Evolutionary conservation across 2,797 vertebrate species (phyloP).

Genomic region (Acomys russatus): DNA sequence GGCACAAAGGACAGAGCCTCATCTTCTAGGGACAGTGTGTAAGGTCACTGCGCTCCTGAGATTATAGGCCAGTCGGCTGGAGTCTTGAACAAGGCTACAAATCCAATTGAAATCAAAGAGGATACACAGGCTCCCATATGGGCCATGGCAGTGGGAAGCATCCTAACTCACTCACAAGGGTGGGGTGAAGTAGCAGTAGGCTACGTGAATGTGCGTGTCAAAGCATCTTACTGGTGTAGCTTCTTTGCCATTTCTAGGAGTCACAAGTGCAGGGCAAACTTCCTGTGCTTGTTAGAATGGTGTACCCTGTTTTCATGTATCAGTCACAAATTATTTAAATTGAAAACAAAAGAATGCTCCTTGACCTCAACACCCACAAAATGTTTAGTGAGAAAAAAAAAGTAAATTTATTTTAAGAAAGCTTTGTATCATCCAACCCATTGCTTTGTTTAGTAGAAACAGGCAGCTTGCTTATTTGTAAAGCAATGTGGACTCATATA

Average conservation of each 20-base stretch:
- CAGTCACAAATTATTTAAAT: not conserved
- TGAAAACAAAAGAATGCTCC: not conserved
- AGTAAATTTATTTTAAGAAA: not conserved
- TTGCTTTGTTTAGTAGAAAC: not conserved
- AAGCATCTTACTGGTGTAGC: not conserved
- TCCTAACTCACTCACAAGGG: not conserved
- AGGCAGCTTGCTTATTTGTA: not conserved
- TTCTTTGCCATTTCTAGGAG: not conserved
- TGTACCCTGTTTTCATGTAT: not conserved
- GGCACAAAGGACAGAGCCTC: not conserved
- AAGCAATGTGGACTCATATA: not conserved
- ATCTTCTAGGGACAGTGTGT: not conserved
- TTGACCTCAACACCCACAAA: not conserved
- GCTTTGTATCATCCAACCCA: not conserved
- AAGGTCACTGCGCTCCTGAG: not conserved
- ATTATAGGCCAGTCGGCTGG: not conserved
- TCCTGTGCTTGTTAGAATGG: not conserved
- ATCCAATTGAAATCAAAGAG: not conserved
- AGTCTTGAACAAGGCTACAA: not conserved
- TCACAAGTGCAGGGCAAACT: not conserved
- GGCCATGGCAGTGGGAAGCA: not conserved
- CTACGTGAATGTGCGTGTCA: not conserved
- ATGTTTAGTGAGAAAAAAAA: not conserved
- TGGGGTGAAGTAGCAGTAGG: not conserved
- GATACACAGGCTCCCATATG: not conserved